Evolutionary conservation across 2,888 invertebrate genomes (phyloP).

Genomic region (Prosopocoilus inquinatus): DNA sequence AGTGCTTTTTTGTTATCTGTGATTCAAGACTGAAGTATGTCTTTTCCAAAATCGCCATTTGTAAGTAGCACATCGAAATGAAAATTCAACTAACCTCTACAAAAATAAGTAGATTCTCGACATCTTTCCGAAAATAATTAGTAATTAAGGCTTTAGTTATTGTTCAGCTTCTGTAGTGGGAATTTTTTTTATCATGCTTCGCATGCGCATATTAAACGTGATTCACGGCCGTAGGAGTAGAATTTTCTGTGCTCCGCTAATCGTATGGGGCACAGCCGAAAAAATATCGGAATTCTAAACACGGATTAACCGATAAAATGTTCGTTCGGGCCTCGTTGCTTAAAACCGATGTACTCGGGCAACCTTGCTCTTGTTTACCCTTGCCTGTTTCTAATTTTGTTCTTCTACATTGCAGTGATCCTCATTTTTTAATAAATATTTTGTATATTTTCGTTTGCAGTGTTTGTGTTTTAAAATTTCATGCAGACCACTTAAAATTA

Average conservation of each 20-base stretch:
- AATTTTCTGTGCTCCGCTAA: constrained; percentile 11
- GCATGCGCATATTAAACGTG: constrained; percentile 18
- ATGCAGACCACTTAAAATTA: constrained; percentile 26
- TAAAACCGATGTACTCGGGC: too few species aligned
- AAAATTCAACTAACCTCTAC: constrained; percentile 18
- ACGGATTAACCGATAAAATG: too few species aligned
- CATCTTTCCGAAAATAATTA: constrained; percentile 10
- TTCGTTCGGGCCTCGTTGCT: too few species aligned
- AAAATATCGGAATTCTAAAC: too few species aligned
- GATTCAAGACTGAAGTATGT: constrained; percentile 25
- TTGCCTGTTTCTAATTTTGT: too few species aligned
- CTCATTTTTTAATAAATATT: not conserved
- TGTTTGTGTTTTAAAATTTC: constrained; percentile 20
- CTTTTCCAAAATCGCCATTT: constrained; percentile 32
- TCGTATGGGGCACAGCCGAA: too few species aligned
- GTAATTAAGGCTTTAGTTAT: constrained; percentile 9
- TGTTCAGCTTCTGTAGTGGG: constrained; percentile 13
- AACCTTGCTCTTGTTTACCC: too few species aligned
- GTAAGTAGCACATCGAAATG: constrained; percentile 28
- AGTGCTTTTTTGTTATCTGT: constrained; percentile 18
- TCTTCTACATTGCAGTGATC: too few species aligned
- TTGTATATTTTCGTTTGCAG: constrained; percentile 6
- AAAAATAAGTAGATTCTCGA: constrained; percentile 11
- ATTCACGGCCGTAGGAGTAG: constrained; percentile 14
- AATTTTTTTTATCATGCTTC: constrained; percentile 17